Evolutionary conservation across 2,113 vertebrate genomes (phyloP).

Genomic region (Hyperoodon ampullatus): DNA sequence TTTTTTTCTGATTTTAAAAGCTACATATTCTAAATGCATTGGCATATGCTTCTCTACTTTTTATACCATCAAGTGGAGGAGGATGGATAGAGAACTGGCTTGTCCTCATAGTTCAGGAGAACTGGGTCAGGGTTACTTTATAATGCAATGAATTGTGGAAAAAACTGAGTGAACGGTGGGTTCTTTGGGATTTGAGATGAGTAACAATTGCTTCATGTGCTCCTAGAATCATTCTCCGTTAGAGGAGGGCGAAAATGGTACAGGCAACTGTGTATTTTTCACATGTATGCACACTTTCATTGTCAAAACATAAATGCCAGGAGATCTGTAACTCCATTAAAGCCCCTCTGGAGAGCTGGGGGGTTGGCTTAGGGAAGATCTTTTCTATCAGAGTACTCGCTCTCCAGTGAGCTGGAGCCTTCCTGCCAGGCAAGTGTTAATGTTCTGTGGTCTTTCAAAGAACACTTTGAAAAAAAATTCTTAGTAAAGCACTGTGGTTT

Average conservation of each 20-base stretch:
- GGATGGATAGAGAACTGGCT: not conserved
- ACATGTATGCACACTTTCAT: not conserved
- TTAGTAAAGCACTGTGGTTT: slow-evolving; percentile 68
- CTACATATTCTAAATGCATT: not conserved
- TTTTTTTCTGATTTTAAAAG: not conserved
- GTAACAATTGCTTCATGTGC: not conserved
- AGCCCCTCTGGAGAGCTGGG: not conserved
- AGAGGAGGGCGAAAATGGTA: not conserved
- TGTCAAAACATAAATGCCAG: not conserved
- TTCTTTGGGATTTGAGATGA: not conserved
- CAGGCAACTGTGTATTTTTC: not conserved
- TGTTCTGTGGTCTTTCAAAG: slow-evolving; percentile 33
- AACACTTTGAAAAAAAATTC: slow-evolving; percentile 30
- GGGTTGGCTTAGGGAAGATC: not conserved
- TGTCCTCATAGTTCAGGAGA: not conserved
- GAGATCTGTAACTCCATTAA: not conserved
- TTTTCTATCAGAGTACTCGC: not conserved
- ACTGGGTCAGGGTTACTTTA: not conserved
- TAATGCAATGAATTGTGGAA: not conserved
- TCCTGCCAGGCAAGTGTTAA: slow-evolving; percentile 49
- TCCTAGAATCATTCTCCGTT: not conserved
- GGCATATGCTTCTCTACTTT: not conserved
- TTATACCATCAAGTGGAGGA: not conserved
- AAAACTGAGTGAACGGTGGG: not conserved
- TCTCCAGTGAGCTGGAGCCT: not conserved